phyloP scores from a whole-genome alignment of 2,797 vertebrate genomes.

The Smutsia temminckii region DNA sequence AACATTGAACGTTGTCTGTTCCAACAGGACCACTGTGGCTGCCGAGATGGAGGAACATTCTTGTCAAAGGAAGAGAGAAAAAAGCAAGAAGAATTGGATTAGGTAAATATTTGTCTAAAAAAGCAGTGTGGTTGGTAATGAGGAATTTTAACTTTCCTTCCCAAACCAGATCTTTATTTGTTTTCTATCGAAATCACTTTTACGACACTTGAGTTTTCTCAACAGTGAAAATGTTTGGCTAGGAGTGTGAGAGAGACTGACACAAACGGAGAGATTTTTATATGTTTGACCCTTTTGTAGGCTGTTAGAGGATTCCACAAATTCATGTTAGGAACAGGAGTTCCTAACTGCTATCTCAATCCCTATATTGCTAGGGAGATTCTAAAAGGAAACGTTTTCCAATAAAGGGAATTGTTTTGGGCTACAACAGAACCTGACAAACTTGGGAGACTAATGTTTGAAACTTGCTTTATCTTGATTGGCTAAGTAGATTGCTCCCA shows the following conservation, averaged over 20 bases:
- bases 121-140: constrained; percentile 39
- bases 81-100: constrained; percentile 27
- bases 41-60: fast-evolving
- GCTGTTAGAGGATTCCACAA: background rate
- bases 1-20: constrained; percentile 58
- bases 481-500: background rate
- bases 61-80: constrained; percentile 70
- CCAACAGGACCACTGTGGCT: constrained; percentile 75
- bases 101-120: constrained; percentile 60
- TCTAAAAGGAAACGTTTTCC: background rate
- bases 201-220: constrained; percentile 46
- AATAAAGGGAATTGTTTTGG: constrained; percentile 36
- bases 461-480: background rate
- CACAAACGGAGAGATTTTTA: background rate
- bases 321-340: background rate
- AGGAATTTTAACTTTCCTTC: constrained; percentile 67
- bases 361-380: background rate
- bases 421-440: background rate
- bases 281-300: background rate
- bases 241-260: background rate
- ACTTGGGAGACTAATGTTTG: background rate
- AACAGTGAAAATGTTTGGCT: background rate
- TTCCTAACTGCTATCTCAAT: background rate
- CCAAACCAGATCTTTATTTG: constrained; percentile 66
- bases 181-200: constrained; percentile 30